Conservation (phyloP, 2,888 invertebrate species). For the Galerucella pusilla region DNA sequence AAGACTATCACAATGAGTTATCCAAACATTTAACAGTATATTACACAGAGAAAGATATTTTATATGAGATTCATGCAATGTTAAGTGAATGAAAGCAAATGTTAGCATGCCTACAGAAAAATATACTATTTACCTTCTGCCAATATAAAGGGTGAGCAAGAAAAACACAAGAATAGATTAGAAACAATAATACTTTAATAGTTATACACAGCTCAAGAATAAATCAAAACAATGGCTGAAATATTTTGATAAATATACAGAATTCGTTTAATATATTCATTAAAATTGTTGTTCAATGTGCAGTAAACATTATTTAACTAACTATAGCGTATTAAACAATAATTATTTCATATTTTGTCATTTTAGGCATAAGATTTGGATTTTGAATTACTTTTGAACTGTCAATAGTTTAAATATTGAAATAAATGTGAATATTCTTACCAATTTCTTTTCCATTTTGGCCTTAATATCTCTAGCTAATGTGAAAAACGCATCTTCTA, state of each 20-base stretch:
- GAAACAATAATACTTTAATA: constrained; percentile 27
- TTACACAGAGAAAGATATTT: neutral
- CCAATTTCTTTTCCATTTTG: constrained; percentile 98
- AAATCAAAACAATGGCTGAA: constrained; percentile 6
- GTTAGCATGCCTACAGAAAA: constrained; percentile 50
- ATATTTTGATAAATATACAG: neutral
- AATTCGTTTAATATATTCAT: too few species aligned
- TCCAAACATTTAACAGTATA: neutral
- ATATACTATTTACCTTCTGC: constrained; percentile 63
- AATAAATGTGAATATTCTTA: constrained; percentile 65
- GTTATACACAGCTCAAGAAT: constrained; percentile 19
- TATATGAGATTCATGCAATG: constrained; percentile 7
- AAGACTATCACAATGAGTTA: neutral
- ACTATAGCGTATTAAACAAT: too few species aligned
- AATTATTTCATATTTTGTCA: too few species aligned
- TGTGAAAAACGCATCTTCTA: constrained; percentile 97
- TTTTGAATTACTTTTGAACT: constrained; percentile 20
- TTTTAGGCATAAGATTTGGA: too few species aligned
- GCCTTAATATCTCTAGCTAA: constrained; percentile 97
- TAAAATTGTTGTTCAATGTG: too few species aligned
- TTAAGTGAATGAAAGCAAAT: constrained; percentile 31
- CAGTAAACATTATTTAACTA: too few species aligned
- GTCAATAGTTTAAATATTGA: neutral
- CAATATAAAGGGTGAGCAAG: constrained; percentile 56
- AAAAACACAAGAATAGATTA: constrained; percentile 55